Conservation (phyloP, 2,888 invertebrate genomes). For the Agrenia bidenticulata region DNA sequence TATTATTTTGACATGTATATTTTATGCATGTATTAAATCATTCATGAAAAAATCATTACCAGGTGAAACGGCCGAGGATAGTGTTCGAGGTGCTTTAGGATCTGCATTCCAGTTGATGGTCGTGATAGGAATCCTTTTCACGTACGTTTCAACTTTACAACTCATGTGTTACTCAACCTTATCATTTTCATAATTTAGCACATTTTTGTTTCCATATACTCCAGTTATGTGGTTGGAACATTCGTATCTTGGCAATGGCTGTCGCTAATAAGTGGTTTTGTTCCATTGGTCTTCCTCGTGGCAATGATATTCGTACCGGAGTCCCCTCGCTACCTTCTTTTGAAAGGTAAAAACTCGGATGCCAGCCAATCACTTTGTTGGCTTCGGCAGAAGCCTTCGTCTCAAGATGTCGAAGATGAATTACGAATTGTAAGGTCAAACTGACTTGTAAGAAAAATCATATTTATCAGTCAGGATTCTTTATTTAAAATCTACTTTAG, state of each 20-base stretch:
- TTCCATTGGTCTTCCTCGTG: conserved; percentile 70
- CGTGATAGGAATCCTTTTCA: conserved; percentile 42
- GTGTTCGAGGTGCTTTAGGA: conserved; percentile 78
- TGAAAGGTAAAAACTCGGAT: conserved; percentile 60
- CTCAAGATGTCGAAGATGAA: conserved; percentile 60
- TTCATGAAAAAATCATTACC: conserved; percentile 72
- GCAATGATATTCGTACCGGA: conserved; percentile 81
- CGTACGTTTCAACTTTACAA: conserved; percentile 18
- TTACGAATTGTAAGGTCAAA: neutral
- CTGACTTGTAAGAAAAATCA: neutral
- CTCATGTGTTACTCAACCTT: neutral
- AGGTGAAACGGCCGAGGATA: conserved; percentile 80
- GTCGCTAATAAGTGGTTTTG: conserved; percentile 66
- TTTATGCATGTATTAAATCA: conserved; percentile 64
- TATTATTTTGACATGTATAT: conserved; percentile 58
- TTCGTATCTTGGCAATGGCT: conserved; percentile 64
- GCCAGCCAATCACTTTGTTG: conserved; percentile 70
- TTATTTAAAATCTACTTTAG: too few relatives aligned
- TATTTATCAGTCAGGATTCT: too few relatives aligned
- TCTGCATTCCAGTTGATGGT: conserved; percentile 84
- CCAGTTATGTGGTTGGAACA: conserved; percentile 70
- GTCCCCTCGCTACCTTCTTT: conserved; percentile 68
- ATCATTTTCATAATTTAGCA: neutral
- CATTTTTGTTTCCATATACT: neutral
- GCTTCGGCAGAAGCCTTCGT: conserved; percentile 65